Evolutionary conservation across 2,113 vertebrate species (phyloP).

Genomic region (Thomomys bottae): DNA sequence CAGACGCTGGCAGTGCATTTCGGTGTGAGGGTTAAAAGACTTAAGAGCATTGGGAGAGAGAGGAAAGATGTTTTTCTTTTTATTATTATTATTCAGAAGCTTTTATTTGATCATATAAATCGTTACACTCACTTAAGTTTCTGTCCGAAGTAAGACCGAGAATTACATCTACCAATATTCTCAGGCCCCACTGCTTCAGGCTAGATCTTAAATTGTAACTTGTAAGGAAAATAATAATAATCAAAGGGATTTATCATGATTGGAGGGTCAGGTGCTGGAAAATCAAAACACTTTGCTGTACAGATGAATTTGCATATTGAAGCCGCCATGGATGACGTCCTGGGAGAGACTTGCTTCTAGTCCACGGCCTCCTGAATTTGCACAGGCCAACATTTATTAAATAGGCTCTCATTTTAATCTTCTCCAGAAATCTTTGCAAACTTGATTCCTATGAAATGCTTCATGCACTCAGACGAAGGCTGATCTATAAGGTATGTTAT

Average conservation of each 20-base stretch:
- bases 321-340: neutral
- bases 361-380: too few species aligned
- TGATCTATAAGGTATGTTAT: neutral
- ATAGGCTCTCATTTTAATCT: neutral
- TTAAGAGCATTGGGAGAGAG: conserved; percentile 52
- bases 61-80: conserved; percentile 48
- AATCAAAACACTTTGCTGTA: neutral
- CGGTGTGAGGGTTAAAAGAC: conserved; percentile 46
- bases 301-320: neutral
- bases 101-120: conserved; percentile 52
- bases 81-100: conserved; percentile 47
- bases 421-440: conserved; percentile 27
- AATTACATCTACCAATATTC: conserved; percentile 57
- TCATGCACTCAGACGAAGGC: neutral
- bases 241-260: conserved; percentile 7
- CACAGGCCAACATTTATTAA: neutral
- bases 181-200: conserved; percentile 21
- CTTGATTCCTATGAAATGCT: conserved; percentile 39
- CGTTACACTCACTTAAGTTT: conserved; percentile 57
- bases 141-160: conserved; percentile 22
- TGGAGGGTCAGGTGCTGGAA: conserved; percentile 2
- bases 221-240: conserved; percentile 25
- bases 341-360: neutral
- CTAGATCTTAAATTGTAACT: conserved; percentile 56
- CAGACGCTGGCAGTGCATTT: neutral